These are phyloP conservation scores for Bos indicus DNA, from an alignment of 2,113 vertebrate species.

Conservation along the genomic window DNA sequence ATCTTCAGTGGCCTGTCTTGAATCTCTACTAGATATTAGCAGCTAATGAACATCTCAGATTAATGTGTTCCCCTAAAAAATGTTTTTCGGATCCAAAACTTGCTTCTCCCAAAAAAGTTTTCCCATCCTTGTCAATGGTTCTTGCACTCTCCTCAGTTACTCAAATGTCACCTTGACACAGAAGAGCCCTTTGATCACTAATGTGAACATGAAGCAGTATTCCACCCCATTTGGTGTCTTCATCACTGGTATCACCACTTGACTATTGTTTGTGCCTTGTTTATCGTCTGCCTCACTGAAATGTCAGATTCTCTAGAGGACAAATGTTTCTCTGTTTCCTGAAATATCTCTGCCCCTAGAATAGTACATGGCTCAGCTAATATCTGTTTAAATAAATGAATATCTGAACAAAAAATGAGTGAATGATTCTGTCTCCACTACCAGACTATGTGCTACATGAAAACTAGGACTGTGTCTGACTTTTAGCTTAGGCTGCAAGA, in stretches of 20 bases:
- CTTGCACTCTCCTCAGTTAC: background rate
- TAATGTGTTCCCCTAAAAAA: background rate
- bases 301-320: background rate
- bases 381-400: background rate
- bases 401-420: background rate
- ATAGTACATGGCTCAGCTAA: background rate
- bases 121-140: background rate
- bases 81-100: background rate
- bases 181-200: background rate
- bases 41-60: background rate
- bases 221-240: fast-evolving
- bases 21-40: background rate
- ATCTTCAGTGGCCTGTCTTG: background rate
- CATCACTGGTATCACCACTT: background rate
- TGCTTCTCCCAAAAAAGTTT: background rate
- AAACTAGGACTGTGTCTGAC: background rate
- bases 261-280: background rate
- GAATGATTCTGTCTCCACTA: background rate
- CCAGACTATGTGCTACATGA: background rate
- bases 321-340: background rate
- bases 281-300: background rate
- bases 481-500: background rate
- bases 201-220: background rate
- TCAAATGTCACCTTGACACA: background rate
- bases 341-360: background rate